These are phyloP conservation scores for Theristicus caerulescens DNA, from an alignment of 2,113 vertebrate genomes.

Conservation along the genomic window DNA sequence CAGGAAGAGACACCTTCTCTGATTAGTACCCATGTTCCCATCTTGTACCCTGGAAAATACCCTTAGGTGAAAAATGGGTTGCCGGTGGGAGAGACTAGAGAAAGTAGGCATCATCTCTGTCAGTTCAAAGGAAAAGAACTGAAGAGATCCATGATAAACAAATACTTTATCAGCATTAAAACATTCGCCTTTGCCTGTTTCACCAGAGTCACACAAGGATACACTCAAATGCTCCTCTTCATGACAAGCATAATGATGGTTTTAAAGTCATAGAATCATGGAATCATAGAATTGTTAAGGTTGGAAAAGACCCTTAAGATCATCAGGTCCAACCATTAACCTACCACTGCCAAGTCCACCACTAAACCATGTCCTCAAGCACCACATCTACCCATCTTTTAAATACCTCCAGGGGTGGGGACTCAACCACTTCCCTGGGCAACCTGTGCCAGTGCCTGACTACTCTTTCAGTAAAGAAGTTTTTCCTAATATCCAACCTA, in stretches of 20 bases:
- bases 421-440: too few species aligned
- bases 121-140: neutral
- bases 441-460: too few species aligned
- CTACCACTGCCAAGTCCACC: too few species aligned
- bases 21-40: neutral
- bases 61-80: neutral
- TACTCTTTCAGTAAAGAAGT: too few species aligned
- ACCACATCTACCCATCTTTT: too few species aligned
- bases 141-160: neutral
- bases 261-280: neutral
- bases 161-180: neutral
- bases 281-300: too few species aligned
- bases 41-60: neutral
- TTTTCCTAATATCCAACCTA: too few species aligned
- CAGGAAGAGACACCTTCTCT: neutral
- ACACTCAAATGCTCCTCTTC: neutral
- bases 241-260: neutral
- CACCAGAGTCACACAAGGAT: neutral
- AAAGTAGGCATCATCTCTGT: neutral
- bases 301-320: too few species aligned
- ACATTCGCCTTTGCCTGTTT: fast-evolving
- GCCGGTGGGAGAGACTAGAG: neutral
- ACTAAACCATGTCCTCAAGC: too few species aligned
- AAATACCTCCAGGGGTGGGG: too few species aligned
- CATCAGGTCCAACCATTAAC: too few species aligned